Evolutionary conservation across 2,113 vertebrate genomes (phyloP), one percentile per base, ranked within the genome.

Genomic region (Choloepus hoffmanni): DNA sequence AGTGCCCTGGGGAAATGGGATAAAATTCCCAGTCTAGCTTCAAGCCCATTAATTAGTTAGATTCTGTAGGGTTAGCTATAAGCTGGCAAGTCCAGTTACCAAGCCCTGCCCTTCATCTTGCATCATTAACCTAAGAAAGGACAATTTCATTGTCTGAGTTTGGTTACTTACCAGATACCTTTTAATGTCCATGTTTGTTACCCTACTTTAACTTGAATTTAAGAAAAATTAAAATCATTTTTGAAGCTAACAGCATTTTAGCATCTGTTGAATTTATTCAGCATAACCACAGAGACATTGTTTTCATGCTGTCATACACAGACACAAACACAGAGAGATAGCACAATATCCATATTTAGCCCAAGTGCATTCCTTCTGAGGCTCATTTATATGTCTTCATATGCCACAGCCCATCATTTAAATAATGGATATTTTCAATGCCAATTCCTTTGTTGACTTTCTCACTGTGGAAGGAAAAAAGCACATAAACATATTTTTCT

Each of bases 361-460:
- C 97, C 96, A 98, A 98, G 97, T 98, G 96, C 95, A 97, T 98
- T 98, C 97, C 97, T 98, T 97, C 93, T 94, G 94, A 97, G 95
- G 92, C 86, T 99, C 98, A 99, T 98, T 99, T 99, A 96, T 99
- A 99, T 0, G 99, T 99, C 99, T 99, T 99, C 99, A 99, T 99
- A 98, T 99, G 99, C 99, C 99, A 99, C 98, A 99, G 97, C 77
- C 99, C 99, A 85, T 99, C 99, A 73, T 99, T 99, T 98, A 99
- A 99, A 98, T 99, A 99, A 97, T 99, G 99, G 97, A 99, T 99
- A 89, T 99, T 99, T 98, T 99, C 99, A 33, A 99, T 99, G 96
- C 99, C 99, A 86, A 99, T 99, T 95, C 99, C 99, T 98, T 99
- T 99, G 99, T 99, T 99, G 98, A 99, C 99, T 94, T 99, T 99